Percentiles rank a stretch among this genome's conserved stretches.
Evolutionary conservation across 2,113 vertebrate genomes (phyloP).

Genomic region (Spilogale gracilis): DNA sequence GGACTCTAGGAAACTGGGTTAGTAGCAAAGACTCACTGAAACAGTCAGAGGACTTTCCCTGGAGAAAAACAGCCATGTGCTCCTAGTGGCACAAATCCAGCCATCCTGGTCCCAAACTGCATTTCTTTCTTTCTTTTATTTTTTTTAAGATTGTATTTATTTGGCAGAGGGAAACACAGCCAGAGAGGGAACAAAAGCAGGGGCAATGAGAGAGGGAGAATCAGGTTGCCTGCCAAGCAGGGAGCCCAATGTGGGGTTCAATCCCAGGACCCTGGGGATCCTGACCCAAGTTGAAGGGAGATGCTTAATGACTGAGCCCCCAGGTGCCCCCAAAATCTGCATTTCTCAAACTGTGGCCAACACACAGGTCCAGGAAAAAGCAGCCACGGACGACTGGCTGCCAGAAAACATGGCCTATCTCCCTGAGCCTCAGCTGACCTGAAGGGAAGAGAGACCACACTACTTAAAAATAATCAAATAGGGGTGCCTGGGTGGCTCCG

Average conservation of each 20-base stretch:
- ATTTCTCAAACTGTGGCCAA: not conserved
- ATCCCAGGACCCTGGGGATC: too few species aligned
- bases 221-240: too few species aligned
- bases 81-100: not conserved
- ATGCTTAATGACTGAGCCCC: too few species aligned
- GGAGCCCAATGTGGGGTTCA: too few species aligned
- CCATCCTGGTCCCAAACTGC: not conserved
- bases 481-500: not conserved
- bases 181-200: too few species aligned
- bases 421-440: not conserved
- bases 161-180: too few species aligned
- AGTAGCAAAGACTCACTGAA: not conserved
- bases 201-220: too few species aligned
- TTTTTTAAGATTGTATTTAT: too few species aligned
- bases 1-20: not conserved
- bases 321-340: too few species aligned
- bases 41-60: not conserved
- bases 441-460: not conserved
- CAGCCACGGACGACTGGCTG: accelerated
- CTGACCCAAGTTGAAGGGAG: too few species aligned
- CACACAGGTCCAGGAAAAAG: not conserved
- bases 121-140: not conserved
- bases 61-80: not conserved
- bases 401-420: accelerated
- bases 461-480: not conserved